Percentiles rank a stretch among this genome's conserved stretches.
Evolutionary conservation across 2,113 vertebrate species (phyloP).

Genomic region (Hemichromis elongatus): DNA sequence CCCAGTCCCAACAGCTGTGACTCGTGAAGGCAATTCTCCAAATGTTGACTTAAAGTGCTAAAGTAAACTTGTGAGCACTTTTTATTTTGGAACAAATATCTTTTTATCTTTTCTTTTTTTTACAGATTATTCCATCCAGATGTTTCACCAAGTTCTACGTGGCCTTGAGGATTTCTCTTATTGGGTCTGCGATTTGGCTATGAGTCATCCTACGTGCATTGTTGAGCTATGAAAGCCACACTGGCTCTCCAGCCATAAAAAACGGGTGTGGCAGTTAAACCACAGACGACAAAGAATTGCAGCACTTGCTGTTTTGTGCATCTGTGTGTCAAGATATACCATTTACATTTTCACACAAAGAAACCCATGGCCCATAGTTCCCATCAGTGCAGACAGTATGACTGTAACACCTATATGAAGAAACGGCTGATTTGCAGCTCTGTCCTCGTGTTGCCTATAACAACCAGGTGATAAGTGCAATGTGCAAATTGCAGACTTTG

Average conservation of each 20-base stretch:
- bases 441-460: conserved; percentile 5
- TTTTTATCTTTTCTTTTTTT: neutral
- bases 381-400: neutral
- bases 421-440: neutral
- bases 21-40: neutral
- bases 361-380: neutral
- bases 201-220: conserved; percentile 30
- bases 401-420: neutral
- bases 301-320: neutral
- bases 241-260: conserved; percentile 29
- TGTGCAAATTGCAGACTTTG: conserved; percentile 50
- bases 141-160: neutral
- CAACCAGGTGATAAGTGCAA: conserved; percentile 37
- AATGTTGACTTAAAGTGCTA: neutral
- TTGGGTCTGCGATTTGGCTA: neutral
- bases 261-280: conserved; percentile 55
- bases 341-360: neutral
- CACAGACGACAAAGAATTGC: conserved; percentile 28
- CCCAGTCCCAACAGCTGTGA: neutral
- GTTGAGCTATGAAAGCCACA: conserved; percentile 10
- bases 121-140: neutral
- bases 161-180: neutral
- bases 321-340: neutral
- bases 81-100: neutral
- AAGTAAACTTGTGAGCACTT: neutral